These are phyloP conservation scores for Allolobophora icterica DNA, from an alignment of 2,888 invertebrate genomes.

Conservation along the genomic window DNA sequence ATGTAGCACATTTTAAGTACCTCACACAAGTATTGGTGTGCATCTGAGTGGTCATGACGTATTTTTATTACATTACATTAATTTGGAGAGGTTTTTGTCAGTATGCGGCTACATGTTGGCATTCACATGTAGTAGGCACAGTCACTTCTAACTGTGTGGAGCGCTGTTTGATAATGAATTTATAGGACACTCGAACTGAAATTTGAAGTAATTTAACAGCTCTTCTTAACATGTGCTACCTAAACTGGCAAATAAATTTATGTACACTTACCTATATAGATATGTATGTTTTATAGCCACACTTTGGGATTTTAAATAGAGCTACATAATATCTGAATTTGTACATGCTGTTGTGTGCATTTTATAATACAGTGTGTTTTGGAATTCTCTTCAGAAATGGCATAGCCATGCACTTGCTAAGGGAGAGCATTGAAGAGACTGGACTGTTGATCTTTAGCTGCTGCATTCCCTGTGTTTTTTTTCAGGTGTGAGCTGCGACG, in stretches of 20 bases:
- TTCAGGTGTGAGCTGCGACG: slow-evolving; percentile 96
- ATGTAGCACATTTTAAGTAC: no score
- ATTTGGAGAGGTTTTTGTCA: no score
- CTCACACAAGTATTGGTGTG: no score
- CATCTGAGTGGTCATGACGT: no score
- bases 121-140: no score
- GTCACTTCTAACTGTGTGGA: no score
- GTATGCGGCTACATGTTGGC: no score
- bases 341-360: not conserved
- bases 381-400: not conserved
- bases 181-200: no score
- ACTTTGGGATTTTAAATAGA: not conserved
- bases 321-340: not conserved
- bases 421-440: not conserved
- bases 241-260: not conserved
- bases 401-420: not conserved
- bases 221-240: no score
- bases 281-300: not conserved
- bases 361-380: not conserved
- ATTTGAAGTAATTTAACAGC: no score
- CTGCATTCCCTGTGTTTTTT: not conserved
- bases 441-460: not conserved
- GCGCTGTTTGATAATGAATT: no score
- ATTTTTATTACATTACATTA: no score
- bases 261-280: not conserved